phyloP scores from a whole-genome alignment of 2,888 invertebrate species.

The Brenthis ino region DNA sequence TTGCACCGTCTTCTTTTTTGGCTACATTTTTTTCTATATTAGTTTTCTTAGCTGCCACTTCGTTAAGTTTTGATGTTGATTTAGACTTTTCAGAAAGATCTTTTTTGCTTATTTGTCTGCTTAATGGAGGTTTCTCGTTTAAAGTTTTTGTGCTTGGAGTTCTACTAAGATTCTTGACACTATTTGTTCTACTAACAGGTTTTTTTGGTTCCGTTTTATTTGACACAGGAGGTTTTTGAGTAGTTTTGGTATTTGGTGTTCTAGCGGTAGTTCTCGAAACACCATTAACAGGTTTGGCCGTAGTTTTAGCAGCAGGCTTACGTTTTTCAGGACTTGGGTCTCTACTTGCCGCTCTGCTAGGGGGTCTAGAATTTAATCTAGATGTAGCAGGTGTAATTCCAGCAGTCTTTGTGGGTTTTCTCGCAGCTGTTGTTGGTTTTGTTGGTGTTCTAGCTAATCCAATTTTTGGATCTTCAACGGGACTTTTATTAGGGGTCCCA shows the following conservation, averaged over 20 bases:
- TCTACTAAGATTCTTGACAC: slow-evolving; percentile 69
- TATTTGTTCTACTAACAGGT: slow-evolving; percentile 67
- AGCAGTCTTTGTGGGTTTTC: slow-evolving; percentile 62
- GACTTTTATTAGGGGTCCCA: slow-evolving; percentile 77
- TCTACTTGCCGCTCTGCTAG: slow-evolving; percentile 67
- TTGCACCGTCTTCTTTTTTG: slow-evolving; percentile 42
- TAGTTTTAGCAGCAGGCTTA: slow-evolving; percentile 50
- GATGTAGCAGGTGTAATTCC: slow-evolving; percentile 67
- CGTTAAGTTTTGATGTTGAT: slow-evolving; percentile 62
- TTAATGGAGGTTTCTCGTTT: slow-evolving; percentile 66
- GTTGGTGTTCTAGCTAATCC: slow-evolving; percentile 58
- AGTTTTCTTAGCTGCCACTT: slow-evolving; percentile 51
- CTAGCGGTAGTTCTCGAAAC: slow-evolving; percentile 57
- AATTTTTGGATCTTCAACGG: slow-evolving; percentile 66
- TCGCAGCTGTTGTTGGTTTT: slow-evolving; percentile 58
- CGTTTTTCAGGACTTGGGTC: slow-evolving; percentile 74
- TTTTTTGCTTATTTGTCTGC: slow-evolving; percentile 63
- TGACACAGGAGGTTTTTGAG: slow-evolving; percentile 56
- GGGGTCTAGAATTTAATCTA: slow-evolving; percentile 72
- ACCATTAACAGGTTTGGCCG: slow-evolving; percentile 45
- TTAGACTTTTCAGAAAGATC: slow-evolving; percentile 60
- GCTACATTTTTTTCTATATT: slow-evolving; percentile 41
- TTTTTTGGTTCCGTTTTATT: slow-evolving; percentile 66
- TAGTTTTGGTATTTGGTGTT: slow-evolving; percentile 58
- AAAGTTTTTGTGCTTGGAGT: slow-evolving; percentile 70